phyloP scores from a whole-genome alignment of 2,888 invertebrate genomes.

The Eupithecia subfuscata region DNA sequence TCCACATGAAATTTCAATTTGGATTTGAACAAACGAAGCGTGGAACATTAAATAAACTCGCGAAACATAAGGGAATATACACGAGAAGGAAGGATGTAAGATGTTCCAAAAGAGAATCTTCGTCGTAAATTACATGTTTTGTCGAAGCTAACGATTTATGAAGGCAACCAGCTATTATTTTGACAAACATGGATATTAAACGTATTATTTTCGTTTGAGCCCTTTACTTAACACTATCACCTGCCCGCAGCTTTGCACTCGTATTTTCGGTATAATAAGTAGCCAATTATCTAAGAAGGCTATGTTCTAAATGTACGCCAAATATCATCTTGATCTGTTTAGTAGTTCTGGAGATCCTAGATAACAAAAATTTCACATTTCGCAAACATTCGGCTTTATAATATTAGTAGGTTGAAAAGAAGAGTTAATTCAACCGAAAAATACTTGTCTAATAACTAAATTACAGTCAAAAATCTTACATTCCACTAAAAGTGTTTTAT shows the following conservation, averaged over 20 bases:
- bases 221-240: background rate
- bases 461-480: too few relatives aligned
- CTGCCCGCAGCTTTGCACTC: too few relatives aligned
- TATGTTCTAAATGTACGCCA: too few relatives aligned
- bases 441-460: background rate
- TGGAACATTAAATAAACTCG: conserved; percentile 15
- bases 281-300: too few relatives aligned
- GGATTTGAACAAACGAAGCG: conserved; percentile 19
- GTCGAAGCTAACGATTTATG: background rate
- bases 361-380: too few relatives aligned
- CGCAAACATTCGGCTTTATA: too few relatives aligned
- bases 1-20: conserved; percentile 24
- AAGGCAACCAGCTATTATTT: background rate
- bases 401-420: too few relatives aligned
- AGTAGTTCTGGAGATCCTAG: too few relatives aligned
- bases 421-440: background rate
- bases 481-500: too few relatives aligned
- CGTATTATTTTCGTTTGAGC: background rate
- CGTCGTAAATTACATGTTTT: background rate
- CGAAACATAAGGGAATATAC: conserved; percentile 1
- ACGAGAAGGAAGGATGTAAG: background rate
- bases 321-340: too few relatives aligned
- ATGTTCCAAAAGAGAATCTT: background rate
- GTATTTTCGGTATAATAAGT: too few relatives aligned
- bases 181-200: background rate